Evolutionary conservation across 2,113 vertebrate species (phyloP).

Genomic region (Chamaea fasciata): DNA sequence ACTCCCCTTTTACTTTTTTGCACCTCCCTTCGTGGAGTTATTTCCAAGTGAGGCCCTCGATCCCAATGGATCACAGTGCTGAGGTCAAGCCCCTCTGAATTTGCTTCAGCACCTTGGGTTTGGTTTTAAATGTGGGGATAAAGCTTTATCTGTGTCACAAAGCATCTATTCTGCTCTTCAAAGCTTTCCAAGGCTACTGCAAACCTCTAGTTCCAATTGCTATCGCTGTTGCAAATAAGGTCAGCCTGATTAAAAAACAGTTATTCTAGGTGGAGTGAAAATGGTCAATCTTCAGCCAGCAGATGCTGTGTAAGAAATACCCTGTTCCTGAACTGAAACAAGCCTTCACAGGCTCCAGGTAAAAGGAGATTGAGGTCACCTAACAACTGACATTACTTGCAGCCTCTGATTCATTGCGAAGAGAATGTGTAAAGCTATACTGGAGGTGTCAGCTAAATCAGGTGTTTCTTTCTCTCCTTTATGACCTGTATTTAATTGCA

Average conservation of each 20-base stretch:
- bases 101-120: neutral
- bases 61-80: neutral
- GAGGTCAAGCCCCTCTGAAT: neutral
- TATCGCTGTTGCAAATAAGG: neutral
- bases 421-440: neutral
- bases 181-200: neutral
- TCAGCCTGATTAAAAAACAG: neutral
- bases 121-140: neutral
- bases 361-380: conserved; percentile 24
- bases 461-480: neutral
- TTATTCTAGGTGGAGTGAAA: neutral
- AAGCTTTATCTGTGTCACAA: neutral
- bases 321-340: neutral
- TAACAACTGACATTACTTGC: neutral
- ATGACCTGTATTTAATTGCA: neutral
- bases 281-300: neutral
- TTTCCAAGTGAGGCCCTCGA: neutral
- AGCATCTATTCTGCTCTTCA: neutral
- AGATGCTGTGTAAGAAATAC: neutral
- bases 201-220: neutral
- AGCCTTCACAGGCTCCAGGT: neutral
- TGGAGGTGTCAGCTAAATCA: neutral
- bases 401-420: neutral
- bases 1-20: neutral
- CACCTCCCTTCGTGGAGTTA: rapidly evolving